Evolutionary conservation across 1,140 invertebrate genomes (phyloP).

Genomic region (Hylaeus volcanicus): DNA sequence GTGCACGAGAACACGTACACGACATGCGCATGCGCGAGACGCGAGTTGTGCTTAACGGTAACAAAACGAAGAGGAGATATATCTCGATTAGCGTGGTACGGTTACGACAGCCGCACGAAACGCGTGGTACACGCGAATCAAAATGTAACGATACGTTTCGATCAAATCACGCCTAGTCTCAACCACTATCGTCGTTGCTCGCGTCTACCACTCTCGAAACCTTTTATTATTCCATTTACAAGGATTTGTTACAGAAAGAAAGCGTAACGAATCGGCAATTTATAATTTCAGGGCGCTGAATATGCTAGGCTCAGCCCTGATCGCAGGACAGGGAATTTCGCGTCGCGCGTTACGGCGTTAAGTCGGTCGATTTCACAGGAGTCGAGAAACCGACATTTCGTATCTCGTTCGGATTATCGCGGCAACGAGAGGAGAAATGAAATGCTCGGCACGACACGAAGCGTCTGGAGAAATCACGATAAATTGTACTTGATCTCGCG

Average conservation of each 20-base stretch:
- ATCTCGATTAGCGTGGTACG: constrained; percentile 23
- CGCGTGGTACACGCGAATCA: constrained; percentile 8
- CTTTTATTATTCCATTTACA: background rate
- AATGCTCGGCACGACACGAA: constrained; percentile 4
- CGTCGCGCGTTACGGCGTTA: background rate
- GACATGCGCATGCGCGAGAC: background rate
- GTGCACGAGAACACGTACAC: background rate
- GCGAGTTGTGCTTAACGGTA: constrained; percentile 49
- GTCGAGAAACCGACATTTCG: constrained; percentile 11
- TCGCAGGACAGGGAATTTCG: background rate
- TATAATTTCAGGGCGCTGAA: too few relatives aligned
- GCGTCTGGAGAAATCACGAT: constrained; percentile 52
- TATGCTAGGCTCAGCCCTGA: too few relatives aligned
- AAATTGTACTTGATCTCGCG: constrained; percentile 43
- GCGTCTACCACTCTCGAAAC: background rate
- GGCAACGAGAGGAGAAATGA: constrained; percentile 10
- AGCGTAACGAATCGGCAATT: too few relatives aligned
- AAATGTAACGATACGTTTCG: constrained; percentile 7
- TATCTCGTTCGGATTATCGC: constrained; percentile 34
- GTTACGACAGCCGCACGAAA: constrained; percentile 9
- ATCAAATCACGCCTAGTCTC: background rate
- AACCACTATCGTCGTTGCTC: background rate
- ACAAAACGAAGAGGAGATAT: constrained; percentile 48
- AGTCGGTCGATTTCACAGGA: constrained; percentile 46
- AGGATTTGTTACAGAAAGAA: too few relatives aligned